Evolutionary conservation across 1,140 invertebrate species (phyloP), one percentile per base, ranked within the genome.

Genomic region (Listronotus oregonensis): DNA sequence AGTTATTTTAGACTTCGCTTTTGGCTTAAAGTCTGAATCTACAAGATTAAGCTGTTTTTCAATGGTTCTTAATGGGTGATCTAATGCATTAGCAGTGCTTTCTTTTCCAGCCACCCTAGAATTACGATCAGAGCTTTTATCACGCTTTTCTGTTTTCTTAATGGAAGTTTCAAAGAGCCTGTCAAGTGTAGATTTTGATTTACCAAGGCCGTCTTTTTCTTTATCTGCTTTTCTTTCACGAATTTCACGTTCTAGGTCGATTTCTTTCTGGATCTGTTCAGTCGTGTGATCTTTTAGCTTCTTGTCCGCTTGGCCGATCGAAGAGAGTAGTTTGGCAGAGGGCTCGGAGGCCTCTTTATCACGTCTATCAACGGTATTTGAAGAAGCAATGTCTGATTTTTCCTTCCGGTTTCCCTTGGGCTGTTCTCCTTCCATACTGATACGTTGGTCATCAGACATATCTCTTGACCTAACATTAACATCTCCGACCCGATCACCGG

Each of bases 271-370:
- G 10, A 8, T 18, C 11, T 8, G 18, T 18, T 44, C 31, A 14
- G 43, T 34, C 17, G 46, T n/a, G 17, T 66, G 77, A 1, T 83
- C 78, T 37, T 76, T 85, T 73, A 86, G 21, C 80, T 84, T 86
- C 83, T 88, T 86, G 80, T 89, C 83, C 84, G 82, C 76, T 85
- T 90, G 85, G 85, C 86, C 83, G 84, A 88, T 71, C 87, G 85
- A 67, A 89, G 83, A 72, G 69, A 82, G 82, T 79, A 86, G 80
- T 73, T 83, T 83, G 71, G 60, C 17, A 18, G 52, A 15, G 81
- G 78, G 68, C 82, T 87, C 82, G 79, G 78, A 71, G 79, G 71
- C 75, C 80, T 82, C 42, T 52, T 61, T 43, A 55, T 54, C 31
- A 46, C 43, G 40, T 59, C 32, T 64, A 56, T 58, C 59, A 59